phyloP scores from a whole-genome alignment of 2,113 vertebrate genomes.

The Rhombomys opimus region DNA sequence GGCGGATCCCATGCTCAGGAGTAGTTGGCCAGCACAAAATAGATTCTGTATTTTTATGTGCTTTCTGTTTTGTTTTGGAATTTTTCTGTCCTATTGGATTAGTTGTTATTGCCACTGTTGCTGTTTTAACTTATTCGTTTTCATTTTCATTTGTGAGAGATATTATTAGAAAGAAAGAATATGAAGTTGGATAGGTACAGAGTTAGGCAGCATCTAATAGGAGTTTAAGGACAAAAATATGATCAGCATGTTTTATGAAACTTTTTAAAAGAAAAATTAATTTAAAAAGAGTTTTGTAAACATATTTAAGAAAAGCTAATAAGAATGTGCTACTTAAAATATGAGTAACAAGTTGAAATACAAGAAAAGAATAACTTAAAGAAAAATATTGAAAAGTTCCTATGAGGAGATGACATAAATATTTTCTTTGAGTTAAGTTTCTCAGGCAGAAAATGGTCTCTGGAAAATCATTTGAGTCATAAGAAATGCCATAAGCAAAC shows the following conservation, averaged over 20 bases:
- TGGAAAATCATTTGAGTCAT: background rate
- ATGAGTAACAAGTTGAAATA: background rate
- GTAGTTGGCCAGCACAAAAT: background rate
- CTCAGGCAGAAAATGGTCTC: background rate
- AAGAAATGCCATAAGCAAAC: background rate
- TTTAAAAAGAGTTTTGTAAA: background rate
- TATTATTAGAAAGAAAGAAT: background rate
- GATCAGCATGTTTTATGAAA: background rate
- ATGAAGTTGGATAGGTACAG: background rate
- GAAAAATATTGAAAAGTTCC: background rate
- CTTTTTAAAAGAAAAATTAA: background rate
- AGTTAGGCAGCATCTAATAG: background rate
- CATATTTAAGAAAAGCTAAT: background rate
- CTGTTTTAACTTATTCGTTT: background rate
- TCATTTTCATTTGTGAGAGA: background rate
- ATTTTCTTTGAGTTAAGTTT: slow-evolving; percentile 9
- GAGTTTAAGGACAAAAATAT: background rate
- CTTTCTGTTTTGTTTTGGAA: background rate
- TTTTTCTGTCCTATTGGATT: background rate
- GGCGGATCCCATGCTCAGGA: background rate
- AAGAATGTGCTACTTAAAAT: background rate
- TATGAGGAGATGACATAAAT: background rate
- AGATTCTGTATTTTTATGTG: background rate
- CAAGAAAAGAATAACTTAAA: background rate
- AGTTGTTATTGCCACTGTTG: background rate